A percentile compares a stretch with the other conserved stretches of the same genome.
phyloP scores from a whole-genome alignment of 2,113 vertebrate genomes.

The Oreocharis arfaki region DNA sequence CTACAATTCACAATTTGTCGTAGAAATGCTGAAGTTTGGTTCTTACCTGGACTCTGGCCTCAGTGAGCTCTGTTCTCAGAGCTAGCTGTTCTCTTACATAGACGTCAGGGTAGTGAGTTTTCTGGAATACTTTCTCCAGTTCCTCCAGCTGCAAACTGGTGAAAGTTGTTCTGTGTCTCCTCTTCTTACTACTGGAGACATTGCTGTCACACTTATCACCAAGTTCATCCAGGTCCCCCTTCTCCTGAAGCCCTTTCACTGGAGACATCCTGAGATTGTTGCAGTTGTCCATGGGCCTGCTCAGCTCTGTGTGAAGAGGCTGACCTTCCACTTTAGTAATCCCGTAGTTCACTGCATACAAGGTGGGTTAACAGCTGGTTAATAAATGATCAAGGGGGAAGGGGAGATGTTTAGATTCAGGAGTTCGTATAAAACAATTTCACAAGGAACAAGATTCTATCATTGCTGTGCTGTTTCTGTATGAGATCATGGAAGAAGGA shows the following conservation, averaged over 20 bases:
- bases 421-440: not conserved
- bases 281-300: slow-evolving; percentile 84
- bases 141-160: slow-evolving; percentile 96
- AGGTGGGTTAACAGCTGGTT: not conserved
- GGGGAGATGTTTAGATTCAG: not conserved
- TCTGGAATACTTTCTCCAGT: slow-evolving; percentile 98
- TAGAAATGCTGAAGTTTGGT: not conserved
- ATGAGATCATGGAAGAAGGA: rapidly evolving
- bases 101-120: slow-evolving; percentile 97
- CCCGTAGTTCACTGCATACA: slow-evolving; percentile 78
- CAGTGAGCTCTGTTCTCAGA: slow-evolving; percentile 94
- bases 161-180: slow-evolving; percentile 95
- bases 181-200: slow-evolving; percentile 97
- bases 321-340: slow-evolving; percentile 86
- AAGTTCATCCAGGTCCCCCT: slow-evolving; percentile 86
- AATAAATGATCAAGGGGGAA: not conserved
- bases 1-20: not conserved
- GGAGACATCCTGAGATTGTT: slow-evolving; percentile 86
- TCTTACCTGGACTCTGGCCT: slow-evolving; percentile 96
- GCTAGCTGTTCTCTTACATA: slow-evolving; percentile 98
- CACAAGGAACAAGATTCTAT: not conserved
- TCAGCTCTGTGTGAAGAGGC: slow-evolving; percentile 79
- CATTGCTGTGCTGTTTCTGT: not conserved
- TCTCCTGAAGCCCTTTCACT: slow-evolving; percentile 80
- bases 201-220: slow-evolving; percentile 96